These are phyloP conservation scores for Actinopyga echinites DNA, from an alignment of 53 echinoderm and acorn worm genomes.

Conservation along the genomic window DNA sequence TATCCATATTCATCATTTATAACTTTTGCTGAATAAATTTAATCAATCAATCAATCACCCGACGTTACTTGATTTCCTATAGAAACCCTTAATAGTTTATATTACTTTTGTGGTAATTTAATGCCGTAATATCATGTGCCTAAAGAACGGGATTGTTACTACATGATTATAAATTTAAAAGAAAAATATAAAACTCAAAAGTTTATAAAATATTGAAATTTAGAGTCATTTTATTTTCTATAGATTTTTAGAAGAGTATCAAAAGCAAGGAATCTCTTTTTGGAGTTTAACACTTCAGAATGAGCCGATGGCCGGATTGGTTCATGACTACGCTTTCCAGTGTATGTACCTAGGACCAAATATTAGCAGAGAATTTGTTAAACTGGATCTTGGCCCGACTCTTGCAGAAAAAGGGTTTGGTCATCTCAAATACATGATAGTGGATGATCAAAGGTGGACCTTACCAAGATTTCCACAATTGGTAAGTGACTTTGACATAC, in stretches of 20 bases:
- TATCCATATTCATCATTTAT: too few species aligned
- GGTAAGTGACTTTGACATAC: constrained; percentile 52
- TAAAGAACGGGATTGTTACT: too few species aligned
- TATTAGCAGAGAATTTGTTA: constrained; percentile 80
- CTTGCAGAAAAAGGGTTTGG: constrained; percentile 62
- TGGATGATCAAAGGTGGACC: constrained; percentile 75
- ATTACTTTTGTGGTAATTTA: too few species aligned
- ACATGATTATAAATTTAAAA: too few species aligned
- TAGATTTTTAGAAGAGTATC: constrained; percentile 87
- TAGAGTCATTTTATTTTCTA: not conserved
- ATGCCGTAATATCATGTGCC: too few species aligned
- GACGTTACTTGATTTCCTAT: too few species aligned
- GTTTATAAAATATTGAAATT: too few species aligned
- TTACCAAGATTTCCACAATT: constrained; percentile 59
- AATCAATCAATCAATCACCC: too few species aligned
- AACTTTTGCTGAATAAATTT: too few species aligned
- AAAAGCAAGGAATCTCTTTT: constrained; percentile 57
- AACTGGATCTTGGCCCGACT: constrained; percentile 86
- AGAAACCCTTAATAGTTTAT: too few species aligned
- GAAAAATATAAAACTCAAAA: too few species aligned
- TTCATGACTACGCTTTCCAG: constrained; percentile 70
- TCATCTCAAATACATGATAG: constrained; percentile 76
- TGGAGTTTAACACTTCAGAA: constrained; percentile 90
- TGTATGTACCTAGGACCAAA: constrained; percentile 75
- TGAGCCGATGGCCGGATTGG: constrained; percentile 79